Conservation (phyloP, 2,888 invertebrate genomes). For the Ommatoiulus sabulosus region DNA sequence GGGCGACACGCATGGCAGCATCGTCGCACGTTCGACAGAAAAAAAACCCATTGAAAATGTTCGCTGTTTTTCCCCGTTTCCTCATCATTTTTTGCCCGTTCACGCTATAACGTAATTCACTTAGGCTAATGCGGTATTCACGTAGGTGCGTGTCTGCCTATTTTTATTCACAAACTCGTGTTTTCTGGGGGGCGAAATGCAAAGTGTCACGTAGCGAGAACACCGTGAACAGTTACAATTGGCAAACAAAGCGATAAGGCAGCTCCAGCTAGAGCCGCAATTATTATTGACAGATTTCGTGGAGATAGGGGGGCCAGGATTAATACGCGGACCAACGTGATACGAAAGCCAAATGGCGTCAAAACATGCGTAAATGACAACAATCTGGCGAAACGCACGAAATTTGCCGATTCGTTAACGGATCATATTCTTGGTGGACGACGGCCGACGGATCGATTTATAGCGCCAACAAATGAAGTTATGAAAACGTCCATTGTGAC, state of each 20-base stretch:
- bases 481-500: not conserved
- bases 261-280: not conserved
- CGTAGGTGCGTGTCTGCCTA: constrained; percentile 22
- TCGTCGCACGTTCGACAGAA: not conserved
- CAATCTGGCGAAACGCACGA: not conserved
- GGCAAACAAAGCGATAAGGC: constrained; percentile 25
- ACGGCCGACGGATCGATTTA: not conserved
- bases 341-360: constrained; percentile 4
- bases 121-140: constrained; percentile 24
- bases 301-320: not conserved
- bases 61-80: not conserved
- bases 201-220: not conserved
- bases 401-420: not conserved
- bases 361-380: not conserved
- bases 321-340: not conserved
- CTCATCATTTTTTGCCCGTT: constrained; percentile 18
- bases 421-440: not conserved
- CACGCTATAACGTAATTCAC: constrained; percentile 27
- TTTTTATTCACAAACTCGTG: not conserved
- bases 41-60: constrained; percentile 17
- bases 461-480: not conserved
- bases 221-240: constrained; percentile 18
- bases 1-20: not conserved
- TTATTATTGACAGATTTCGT: constrained; percentile 44
- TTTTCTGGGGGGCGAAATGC: constrained; percentile 42